Evolutionary conservation across 2,888 invertebrate genomes (phyloP).

Genomic region (Rhimphoctona megacephalus): DNA sequence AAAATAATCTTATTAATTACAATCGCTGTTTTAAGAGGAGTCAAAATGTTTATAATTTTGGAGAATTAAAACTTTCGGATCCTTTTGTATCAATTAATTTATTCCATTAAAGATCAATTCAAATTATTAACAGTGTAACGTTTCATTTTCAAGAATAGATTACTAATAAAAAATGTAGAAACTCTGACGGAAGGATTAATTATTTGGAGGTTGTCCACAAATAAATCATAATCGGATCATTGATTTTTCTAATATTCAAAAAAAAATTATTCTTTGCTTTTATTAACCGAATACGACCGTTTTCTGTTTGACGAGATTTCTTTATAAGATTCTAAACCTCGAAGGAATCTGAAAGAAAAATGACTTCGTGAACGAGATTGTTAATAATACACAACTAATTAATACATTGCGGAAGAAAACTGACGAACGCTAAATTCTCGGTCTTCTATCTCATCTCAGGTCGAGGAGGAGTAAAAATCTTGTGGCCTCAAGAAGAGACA

Average conservation of each 20-base stretch:
- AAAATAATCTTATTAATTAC: background rate
- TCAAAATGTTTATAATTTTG: background rate
- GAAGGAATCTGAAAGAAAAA: constrained; percentile 3
- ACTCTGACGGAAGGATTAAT: background rate
- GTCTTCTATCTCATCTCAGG: constrained; percentile 5
- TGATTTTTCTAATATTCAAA: background rate
- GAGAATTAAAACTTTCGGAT: background rate
- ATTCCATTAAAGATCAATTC: background rate
- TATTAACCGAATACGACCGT: background rate
- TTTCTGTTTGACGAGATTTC: background rate
- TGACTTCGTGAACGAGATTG: constrained; percentile 41
- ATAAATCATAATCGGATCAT: background rate
- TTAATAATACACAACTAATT: constrained; percentile 63
- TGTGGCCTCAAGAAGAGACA: constrained; percentile 6
- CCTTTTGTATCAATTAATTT: background rate
- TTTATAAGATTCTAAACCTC: background rate
- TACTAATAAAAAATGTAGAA: background rate
- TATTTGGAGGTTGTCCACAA: background rate
- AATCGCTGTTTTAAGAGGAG: background rate
- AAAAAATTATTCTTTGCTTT: constrained; percentile 2
- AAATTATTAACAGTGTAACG: background rate
- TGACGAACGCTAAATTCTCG: background rate
- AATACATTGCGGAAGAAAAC: constrained; percentile 38
- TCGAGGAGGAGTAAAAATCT: constrained; percentile 35
- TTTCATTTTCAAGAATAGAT: background rate